Percentiles rank a stretch among this genome's conserved stretches.
Evolutionary conservation across 2,113 vertebrate species (phyloP).

Genomic region (Pleuronectes platessa): DNA sequence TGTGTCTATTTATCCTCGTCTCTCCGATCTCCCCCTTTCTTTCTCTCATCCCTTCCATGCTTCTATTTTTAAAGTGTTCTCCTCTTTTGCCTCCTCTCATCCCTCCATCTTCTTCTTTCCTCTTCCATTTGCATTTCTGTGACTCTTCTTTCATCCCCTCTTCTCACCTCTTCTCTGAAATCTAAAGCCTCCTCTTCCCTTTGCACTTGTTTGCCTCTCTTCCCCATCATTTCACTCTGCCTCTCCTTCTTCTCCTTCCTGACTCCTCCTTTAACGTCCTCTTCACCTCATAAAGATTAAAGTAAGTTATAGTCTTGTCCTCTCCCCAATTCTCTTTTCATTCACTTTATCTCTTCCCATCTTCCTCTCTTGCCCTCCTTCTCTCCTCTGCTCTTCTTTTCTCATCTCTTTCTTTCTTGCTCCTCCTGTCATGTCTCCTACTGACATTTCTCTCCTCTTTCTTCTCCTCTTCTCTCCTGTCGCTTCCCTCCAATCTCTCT

Average conservation of each 20-base stretch:
- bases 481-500: too few species aligned
- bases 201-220: background rate
- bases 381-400: background rate
- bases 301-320: background rate
- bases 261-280: background rate
- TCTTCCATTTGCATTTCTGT: too few species aligned
- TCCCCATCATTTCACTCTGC: background rate
- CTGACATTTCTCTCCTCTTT: too few species aligned
- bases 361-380: background rate
- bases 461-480: too few species aligned
- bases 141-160: background rate
- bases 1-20: too few species aligned
- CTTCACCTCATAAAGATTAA: background rate
- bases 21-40: background rate
- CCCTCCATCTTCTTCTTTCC: too few species aligned
- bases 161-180: too few species aligned
- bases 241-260: too few species aligned
- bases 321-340: background rate
- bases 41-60: background rate
- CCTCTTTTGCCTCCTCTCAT: too few species aligned
- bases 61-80: background rate
- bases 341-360: background rate
- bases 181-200: too few species aligned
- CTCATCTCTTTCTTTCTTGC: background rate
- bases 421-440: too few species aligned